Evolutionary conservation across 2,113 vertebrate species (phyloP).

Genomic region (Gasterosteus nipponicus): DNA sequence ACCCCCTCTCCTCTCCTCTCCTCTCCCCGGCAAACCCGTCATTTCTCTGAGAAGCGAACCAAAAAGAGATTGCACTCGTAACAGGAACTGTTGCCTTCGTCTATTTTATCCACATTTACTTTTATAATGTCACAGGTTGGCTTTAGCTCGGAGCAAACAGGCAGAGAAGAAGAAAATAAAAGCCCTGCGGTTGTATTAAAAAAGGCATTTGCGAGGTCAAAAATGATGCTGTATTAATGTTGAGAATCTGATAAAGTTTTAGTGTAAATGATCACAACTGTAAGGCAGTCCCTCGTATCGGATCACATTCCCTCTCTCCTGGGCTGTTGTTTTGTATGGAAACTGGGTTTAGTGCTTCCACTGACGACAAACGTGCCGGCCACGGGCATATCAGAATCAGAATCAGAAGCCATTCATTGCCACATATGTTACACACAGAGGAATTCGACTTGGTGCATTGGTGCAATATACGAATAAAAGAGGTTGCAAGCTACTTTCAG

Average conservation of each 20-base stretch:
- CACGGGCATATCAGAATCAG: conserved; percentile 19
- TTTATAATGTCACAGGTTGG: conserved; percentile 6
- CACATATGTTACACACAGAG: too few relatives aligned
- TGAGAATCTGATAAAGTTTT: conserved; percentile 7
- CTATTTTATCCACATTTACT: conserved; percentile 5
- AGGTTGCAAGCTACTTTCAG: conserved; percentile 41
- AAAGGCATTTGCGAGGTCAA: background rate
- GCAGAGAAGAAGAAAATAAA: background rate
- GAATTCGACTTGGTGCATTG: too few relatives aligned
- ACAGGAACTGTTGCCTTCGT: conserved; percentile 35
- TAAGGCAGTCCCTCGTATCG: conserved; percentile 19
- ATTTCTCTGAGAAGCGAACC: conserved; percentile 43
- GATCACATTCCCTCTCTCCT: conserved; percentile 27
- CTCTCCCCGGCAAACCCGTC: conserved; percentile 33
- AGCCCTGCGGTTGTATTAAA: background rate
- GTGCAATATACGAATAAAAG: too few relatives aligned
- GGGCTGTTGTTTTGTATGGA: conserved; percentile 25
- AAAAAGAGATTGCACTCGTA: conserved; percentile 41
- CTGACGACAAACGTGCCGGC: conserved; percentile 28
- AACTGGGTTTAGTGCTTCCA: conserved; percentile 20
- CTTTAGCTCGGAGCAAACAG: conserved; percentile 3
- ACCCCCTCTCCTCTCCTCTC: conserved; percentile 18
- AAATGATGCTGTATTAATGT: conserved; percentile 4
- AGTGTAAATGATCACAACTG: background rate
- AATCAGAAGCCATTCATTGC: too few relatives aligned